Evolutionary conservation across 1,140 invertebrate species (phyloP), one percentile per base, ranked within the genome.

Genomic region (Drosophila rufa): DNA sequence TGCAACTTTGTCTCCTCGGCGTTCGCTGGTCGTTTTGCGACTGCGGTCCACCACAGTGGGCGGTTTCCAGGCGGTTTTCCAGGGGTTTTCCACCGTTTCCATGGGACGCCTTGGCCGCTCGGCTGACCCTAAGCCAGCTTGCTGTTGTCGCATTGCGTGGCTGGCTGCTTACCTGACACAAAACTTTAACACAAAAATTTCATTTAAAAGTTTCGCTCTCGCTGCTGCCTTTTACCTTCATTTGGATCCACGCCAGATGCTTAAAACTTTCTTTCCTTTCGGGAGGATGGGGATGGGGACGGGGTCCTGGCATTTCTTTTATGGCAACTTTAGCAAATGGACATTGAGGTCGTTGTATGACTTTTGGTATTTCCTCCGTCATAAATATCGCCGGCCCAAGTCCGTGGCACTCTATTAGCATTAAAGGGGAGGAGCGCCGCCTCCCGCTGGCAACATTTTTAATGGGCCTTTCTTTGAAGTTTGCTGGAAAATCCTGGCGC

Each of bases 131-230:
- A 79, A 82, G 85, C 78, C 81, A 84, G 70, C 56, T 71, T 69
- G 74, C 61, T 79, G 66, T 59, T 79, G 62, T 68, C 65, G 50
- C 64, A 51, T 62, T 61, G 68, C 50, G 47, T 59, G 36, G 36
- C 53, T 36, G 59, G 47, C 59, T 56, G 75, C 36, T 58, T 70
- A 59, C 25, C 83, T 87, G 83, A 87, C 77, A 87, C 73, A 85
- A 89, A 89, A 89, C 85, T 89, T 89, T 90, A 90, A 90, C 78
- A 80, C 81, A 89, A 90, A 89, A 89, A 89, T 89, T 89, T 89
- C 81, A 89, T 89, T 89, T 89, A 85, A 89, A 89, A 89, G 85
- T 89, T 89, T 84, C 75, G 67, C 85, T 82, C 66, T 53, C 50
- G 76, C 51, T 75, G 77, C 55, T 80, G 68, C 43, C 55, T 74